Base-by-base conservation (phyloP, 2,113 vertebrate species). In the Gallinago undulata region DNA sequence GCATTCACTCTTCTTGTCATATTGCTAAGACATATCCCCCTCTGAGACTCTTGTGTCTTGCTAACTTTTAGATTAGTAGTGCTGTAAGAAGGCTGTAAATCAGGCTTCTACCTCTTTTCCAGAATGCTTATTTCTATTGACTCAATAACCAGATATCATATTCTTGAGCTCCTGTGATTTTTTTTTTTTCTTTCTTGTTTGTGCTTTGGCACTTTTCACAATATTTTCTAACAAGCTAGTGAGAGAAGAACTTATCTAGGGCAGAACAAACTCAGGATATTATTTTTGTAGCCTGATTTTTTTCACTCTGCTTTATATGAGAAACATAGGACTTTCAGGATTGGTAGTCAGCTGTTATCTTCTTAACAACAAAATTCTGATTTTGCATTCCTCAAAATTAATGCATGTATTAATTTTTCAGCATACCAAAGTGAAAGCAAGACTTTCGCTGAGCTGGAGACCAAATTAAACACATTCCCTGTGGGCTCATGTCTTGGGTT, bases 401-500 rank as follows among this genome's bases (percentile, higher is more conserved):
- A 78, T 62, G 45, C 9, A 16, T 51, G 5, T 14, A 48, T 66
- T 68, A 56, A 77, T 89, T 81, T 91, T 15, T 11, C 28, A 91
- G 37, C 33, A 33, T 75, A 57, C 8, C 31, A 75, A 67, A 84
- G 23, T 7, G 33, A 76, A 6, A 83, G 2, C 0, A 8, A 81
- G 22, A 62, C 62, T 89, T 73, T 77, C 9, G 41, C 16, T 51
- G 27, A 74, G 45, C 45, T 91, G 59, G 84, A 87, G 21, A 70
- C 53, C 39, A 77, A 91, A 89, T 74, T 73, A 74, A 81, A 69
- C 8, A n/a, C 4, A 9, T 64, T 59, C 7, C 8, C 5, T 30
- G 2, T 24, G 4, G 50, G 47, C 3, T 90, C 4, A 59, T 0
- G 0, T 45, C 47, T 93, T 2, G 0, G 5, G 10, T 91, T 93